These are phyloP conservation scores for Neotoma lepida DNA, from an alignment of 2,113 vertebrate genomes.

Conservation along the genomic window DNA sequence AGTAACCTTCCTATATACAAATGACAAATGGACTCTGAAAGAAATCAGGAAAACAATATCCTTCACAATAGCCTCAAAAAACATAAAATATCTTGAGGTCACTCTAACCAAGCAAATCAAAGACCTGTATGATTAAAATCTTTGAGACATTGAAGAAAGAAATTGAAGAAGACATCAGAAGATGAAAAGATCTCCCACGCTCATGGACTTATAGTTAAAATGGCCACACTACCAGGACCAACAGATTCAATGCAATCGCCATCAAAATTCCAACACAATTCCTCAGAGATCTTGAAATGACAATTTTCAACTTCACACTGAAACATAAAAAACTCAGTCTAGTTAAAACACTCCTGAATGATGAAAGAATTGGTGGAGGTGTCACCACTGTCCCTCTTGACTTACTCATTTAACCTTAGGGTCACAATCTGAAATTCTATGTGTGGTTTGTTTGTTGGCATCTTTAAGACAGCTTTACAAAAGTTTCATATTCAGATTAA, in stretches of 20 bases:
- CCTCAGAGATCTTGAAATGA: background rate
- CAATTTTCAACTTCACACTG: background rate
- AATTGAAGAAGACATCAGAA: background rate
- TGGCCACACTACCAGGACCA: background rate
- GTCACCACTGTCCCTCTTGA: background rate
- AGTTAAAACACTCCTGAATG: background rate
- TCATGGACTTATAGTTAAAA: background rate
- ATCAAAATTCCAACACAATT: background rate
- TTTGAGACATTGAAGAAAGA: background rate
- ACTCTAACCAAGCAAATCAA: background rate
- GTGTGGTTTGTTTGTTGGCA: background rate
- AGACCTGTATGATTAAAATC: background rate
- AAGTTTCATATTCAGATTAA: constrained; percentile 31
- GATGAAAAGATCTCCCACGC: background rate
- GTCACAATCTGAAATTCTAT: constrained; percentile 16
- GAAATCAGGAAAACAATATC: background rate
- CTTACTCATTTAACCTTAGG: constrained; percentile 30
- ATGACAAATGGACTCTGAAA: background rate
- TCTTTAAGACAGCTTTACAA: constrained; percentile 48
- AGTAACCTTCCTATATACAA: background rate
- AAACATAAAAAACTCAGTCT: background rate
- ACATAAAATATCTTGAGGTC: background rate
- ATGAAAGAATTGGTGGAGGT: background rate
- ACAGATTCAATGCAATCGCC: background rate
- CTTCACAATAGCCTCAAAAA: background rate